These are phyloP conservation scores for Corythoichthys intestinalis DNA, from an alignment of 2,113 vertebrate genomes.

Conservation along the genomic window DNA sequence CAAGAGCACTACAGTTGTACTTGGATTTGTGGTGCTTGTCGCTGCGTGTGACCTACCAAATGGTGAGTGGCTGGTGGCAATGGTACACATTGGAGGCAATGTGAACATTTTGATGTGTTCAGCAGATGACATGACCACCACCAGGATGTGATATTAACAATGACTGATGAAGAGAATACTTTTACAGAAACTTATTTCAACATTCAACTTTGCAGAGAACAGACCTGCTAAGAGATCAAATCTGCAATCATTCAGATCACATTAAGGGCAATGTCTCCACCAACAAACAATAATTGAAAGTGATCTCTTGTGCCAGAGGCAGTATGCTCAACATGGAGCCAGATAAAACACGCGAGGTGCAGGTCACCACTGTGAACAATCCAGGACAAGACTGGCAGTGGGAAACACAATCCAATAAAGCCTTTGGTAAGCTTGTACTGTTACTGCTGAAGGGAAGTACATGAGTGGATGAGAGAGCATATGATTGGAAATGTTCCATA, in stretches of 20 bases:
- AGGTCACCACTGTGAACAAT: constrained; percentile 39
- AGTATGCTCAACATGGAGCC: constrained; percentile 32
- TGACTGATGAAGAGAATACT: constrained; percentile 4
- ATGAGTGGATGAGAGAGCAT: constrained; percentile 17
- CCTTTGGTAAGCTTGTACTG: constrained; percentile 22
- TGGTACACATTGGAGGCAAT: constrained; percentile 1
- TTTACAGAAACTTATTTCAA: constrained; percentile 1
- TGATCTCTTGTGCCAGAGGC: constrained; percentile 34
- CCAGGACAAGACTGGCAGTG: constrained; percentile 34
- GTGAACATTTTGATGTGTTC: constrained; percentile 13
- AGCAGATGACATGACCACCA: constrained; percentile 16
- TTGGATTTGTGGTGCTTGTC: constrained; percentile 47
- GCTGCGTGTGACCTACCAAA: constrained; percentile 20
- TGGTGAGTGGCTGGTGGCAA: background rate
- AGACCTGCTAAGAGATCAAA: constrained; percentile 16
- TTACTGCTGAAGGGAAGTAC: constrained; percentile 18
- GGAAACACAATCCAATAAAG: constrained; percentile 21
- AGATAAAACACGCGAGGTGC: constrained; percentile 46
- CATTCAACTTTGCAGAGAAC: background rate
- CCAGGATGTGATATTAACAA: constrained; percentile 5
- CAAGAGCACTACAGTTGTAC: background rate
- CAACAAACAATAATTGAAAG: constrained; percentile 18
- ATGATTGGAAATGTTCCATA: background rate
- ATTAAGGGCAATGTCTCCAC: constrained; percentile 20
- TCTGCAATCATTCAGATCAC: constrained; percentile 39